phyloP scores from a whole-genome alignment of 2,797 vertebrate genomes.

The Tamandua tetradactyla region DNA sequence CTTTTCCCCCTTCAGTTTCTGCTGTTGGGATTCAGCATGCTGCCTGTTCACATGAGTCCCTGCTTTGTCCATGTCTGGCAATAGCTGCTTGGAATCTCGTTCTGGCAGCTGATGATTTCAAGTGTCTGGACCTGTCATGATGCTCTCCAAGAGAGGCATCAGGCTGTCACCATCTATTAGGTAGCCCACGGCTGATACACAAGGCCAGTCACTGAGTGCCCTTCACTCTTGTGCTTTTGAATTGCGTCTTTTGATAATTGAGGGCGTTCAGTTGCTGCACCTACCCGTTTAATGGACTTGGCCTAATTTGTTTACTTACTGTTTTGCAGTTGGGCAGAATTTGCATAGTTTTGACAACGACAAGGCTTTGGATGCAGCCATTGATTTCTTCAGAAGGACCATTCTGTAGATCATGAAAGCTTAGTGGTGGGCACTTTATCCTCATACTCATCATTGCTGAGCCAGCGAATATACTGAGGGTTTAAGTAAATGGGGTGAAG shows the following conservation, averaged over 20 bases:
- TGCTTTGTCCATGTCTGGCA: conserved; percentile 65
- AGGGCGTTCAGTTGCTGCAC: not conserved
- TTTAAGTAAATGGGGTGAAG: not conserved
- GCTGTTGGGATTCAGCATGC: not conserved
- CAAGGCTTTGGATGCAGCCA: not conserved
- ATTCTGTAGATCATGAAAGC: not conserved
- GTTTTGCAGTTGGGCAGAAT: not conserved
- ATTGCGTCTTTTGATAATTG: not conserved
- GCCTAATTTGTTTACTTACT: not conserved
- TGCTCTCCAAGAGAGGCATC: conserved; percentile 42
- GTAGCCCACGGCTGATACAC: not conserved
- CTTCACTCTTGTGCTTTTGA: not conserved
- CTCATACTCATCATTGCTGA: not conserved
- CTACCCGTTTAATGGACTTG: not conserved
- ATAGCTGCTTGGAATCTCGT: conserved; percentile 56
- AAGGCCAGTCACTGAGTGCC: not conserved
- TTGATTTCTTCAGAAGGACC: conserved; percentile 18
- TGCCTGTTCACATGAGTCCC: conserved; percentile 57
- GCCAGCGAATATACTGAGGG: not conserved
- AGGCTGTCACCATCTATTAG: conserved; percentile 53
- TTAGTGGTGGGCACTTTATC: not conserved
- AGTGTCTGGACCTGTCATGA: conserved; percentile 69
- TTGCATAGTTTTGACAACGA: conserved; percentile 31
- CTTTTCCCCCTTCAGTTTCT: not conserved
- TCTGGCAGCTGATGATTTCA: conserved; percentile 74